Conservation (phyloP, 2,888 invertebrate genomes). For the Didymodactylos carnosus region DNA sequence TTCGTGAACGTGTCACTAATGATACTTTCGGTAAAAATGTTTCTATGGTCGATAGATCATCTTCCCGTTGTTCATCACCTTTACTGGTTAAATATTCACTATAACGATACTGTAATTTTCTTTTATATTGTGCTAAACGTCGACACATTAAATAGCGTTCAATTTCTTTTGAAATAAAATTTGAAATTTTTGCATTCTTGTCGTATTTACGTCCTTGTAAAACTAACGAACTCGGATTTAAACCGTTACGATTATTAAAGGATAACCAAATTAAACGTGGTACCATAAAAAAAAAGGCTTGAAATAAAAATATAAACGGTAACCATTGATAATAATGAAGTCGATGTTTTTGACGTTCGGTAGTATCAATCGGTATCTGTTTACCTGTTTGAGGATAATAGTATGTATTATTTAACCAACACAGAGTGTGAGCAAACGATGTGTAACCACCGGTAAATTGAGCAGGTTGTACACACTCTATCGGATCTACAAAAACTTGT, state of each 20-base stretch:
- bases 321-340: slow-evolving; percentile 15
- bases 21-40: neutral
- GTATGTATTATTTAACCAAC: slow-evolving; percentile 14
- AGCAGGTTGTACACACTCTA: neutral
- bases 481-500: neutral
- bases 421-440: neutral
- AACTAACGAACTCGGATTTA: neutral
- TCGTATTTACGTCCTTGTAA: neutral
- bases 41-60: neutral
- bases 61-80: no score
- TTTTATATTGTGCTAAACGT: neutral
- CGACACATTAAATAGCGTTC: neutral
- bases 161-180: neutral
- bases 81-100: no score
- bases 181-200: neutral
- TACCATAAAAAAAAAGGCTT: slow-evolving; percentile 7
- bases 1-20: neutral
- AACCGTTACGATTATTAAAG: neutral
- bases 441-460: neutral
- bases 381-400: slow-evolving; percentile 10
- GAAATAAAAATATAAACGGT: slow-evolving; percentile 10
- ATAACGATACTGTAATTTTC: neutral
- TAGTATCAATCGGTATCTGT: slow-evolving; percentile 1
- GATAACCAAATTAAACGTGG: slow-evolving; percentile 7
- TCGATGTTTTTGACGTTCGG: slow-evolving; percentile 2